Evolutionary conservation across 1,140 invertebrate species (phyloP).

Genomic region (Trachymyrmex cornetzi): DNA sequence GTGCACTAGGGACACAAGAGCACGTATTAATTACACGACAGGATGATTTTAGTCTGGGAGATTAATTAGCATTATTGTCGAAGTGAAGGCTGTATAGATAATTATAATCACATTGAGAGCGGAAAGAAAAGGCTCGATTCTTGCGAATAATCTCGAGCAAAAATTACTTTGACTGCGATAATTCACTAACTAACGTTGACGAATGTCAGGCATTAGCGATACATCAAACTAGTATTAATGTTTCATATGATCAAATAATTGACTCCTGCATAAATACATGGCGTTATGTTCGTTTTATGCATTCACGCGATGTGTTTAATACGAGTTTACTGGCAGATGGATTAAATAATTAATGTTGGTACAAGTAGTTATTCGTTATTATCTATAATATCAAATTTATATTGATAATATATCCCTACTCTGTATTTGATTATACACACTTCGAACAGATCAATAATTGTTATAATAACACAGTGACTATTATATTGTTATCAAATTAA

Average conservation of each 20-base stretch:
- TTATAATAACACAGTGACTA: neutral
- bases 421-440: neutral
- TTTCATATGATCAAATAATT: slow-evolving; percentile 42
- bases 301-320: slow-evolving; percentile 3
- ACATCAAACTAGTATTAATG: slow-evolving; percentile 33
- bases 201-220: slow-evolving; percentile 24
- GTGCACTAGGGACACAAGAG: neutral
- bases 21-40: slow-evolving; percentile 31
- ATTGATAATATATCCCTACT: slow-evolving; percentile 20
- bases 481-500: neutral
- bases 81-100: neutral
- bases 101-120: neutral
- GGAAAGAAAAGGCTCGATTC: neutral
- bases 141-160: slow-evolving; percentile 3
- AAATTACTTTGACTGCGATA: slow-evolving; percentile 32
- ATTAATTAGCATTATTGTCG: slow-evolving; percentile 50
- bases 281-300: slow-evolving; percentile 9
- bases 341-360: slow-evolving; percentile 45
- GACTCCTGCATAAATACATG: slow-evolving; percentile 26
- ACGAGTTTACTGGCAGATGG: neutral
- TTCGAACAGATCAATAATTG: slow-evolving; percentile 24
- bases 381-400: slow-evolving; percentile 49
- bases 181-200: slow-evolving; percentile 10
- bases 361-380: slow-evolving; percentile 44
- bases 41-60: neutral